Percentiles rank a stretch among this genome's conserved stretches.
phyloP scores from a whole-genome alignment of 2,888 invertebrate genomes.

The Drosophila mulleri region DNA sequence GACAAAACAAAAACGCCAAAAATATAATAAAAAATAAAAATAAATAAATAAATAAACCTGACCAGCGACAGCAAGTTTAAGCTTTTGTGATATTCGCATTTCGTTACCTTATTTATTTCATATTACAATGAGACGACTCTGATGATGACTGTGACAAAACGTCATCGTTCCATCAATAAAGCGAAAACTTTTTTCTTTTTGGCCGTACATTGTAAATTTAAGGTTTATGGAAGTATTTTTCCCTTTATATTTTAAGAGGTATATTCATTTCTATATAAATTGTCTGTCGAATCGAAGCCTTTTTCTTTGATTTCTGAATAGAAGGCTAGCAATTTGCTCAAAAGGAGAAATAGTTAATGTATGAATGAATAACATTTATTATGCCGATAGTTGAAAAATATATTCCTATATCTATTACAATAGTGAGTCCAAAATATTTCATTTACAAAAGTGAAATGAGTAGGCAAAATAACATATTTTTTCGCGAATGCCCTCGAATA shows the following conservation, averaged over 20 bases:
- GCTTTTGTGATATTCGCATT: constrained; percentile 32
- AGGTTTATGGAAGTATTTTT: constrained; percentile 33
- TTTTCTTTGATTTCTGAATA: not conserved
- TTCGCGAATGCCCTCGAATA: too few species aligned
- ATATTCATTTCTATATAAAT: not conserved
- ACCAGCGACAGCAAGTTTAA: constrained; percentile 25
- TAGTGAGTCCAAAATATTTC: too few species aligned
- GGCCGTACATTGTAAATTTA: constrained; percentile 50
- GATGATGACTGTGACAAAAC: constrained; percentile 44
- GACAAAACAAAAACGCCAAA: constrained; percentile 4
- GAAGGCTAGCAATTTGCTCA: not conserved
- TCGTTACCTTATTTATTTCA: constrained; percentile 16
- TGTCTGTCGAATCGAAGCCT: not conserved
- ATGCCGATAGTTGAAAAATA: not conserved
- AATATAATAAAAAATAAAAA: not conserved
- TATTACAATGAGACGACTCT: constrained; percentile 36
- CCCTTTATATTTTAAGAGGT: not conserved
- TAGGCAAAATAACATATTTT: too few species aligned
- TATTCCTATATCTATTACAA: not conserved
- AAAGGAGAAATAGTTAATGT: not conserved
- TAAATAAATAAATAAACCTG: constrained; percentile 22
- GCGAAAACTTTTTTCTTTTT: constrained; percentile 14
- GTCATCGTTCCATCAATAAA: constrained; percentile 39
- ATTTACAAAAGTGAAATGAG: too few species aligned
- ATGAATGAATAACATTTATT: not conserved